Conservation (phyloP, 2,113 vertebrate genomes). For the Carlito syrichta region DNA sequence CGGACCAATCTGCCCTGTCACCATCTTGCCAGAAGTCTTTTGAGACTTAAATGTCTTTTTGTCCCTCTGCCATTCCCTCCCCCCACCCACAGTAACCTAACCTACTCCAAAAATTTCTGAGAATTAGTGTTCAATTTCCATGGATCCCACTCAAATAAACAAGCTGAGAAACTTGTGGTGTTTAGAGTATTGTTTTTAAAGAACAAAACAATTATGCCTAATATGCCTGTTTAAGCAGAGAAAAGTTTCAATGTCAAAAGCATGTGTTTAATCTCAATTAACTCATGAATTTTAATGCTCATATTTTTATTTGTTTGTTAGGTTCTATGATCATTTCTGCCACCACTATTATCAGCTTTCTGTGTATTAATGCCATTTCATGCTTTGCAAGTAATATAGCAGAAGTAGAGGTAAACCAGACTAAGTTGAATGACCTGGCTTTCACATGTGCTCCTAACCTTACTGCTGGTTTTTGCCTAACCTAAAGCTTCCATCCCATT, state of each 20-base stretch:
- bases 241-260: conserved; percentile 48
- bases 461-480: not conserved
- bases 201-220: conserved; percentile 48
- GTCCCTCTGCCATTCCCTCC: not conserved
- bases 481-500: not conserved
- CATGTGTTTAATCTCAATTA: conserved; percentile 25
- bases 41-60: not conserved
- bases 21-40: too few species aligned
- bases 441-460: conserved; percentile 12
- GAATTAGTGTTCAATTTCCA: conserved; percentile 32
- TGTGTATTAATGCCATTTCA: not conserved
- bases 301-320: conserved; percentile 35
- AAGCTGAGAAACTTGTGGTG: not conserved
- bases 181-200: conserved; percentile 34
- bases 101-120: conserved; percentile 19
- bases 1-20: too few species aligned
- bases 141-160: conserved; percentile 16
- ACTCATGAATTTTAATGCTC: conserved; percentile 45
- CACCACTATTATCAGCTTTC: conserved; percentile 29
- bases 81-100: not conserved
- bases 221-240: not conserved
- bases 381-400: conserved; percentile 38
- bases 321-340: conserved; percentile 49
- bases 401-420: not conserved
- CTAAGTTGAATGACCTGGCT: not conserved